Evolutionary conservation across 1,140 invertebrate genomes (phyloP), one percentile per base, ranked within the genome.

Genomic region (Schlechtendalia chinensis): DNA sequence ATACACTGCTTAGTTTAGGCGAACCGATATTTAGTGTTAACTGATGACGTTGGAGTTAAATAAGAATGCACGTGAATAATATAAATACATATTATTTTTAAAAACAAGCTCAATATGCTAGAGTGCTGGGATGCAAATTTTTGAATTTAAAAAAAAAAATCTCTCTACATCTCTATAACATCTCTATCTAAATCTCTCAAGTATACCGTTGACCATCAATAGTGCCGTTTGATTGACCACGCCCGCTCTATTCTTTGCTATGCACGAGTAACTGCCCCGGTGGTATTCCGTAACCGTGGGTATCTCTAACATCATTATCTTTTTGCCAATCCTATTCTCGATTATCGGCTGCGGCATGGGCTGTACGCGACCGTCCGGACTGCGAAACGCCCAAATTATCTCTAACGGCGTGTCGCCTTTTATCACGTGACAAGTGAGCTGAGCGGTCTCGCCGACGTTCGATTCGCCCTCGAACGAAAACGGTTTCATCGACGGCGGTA

Each of bases 331-430:
- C 65, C 61, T 61, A 71, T 82, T 82, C 17, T 74, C 65, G 10
- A 65, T 80, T 50, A 56, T 56, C 22, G 88, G 56, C 16, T 79
- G 75, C 19, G 75, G 75, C 32, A 77, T 24, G 24, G 74, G 74
- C 56, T 77, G 74, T 39, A 45, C 45, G n/a, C 54, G 53, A 56
- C 74, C 74, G 24, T 77, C 32, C 6, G 54, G 83, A 17, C 88
- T 89, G 83, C 91, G 91, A 84, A 92, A 90, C 53, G 89, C 89
- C 89, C 88, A 84, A 50, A 24, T 88, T 54, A 94, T 92, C 82
- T 89, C 89, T 58, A 94, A 87, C 1, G 93, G 93, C 81, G 89
- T 87, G 84, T 93, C 93, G 8, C 93, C 93, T 84, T 93, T 92
- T 80, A 90, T 89, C 58, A 93, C 90, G 81, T 89, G 89, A 85